These are phyloP conservation scores for Drosophila quinaria DNA, from an alignment of 2,888 invertebrate genomes.

Conservation along the genomic window DNA sequence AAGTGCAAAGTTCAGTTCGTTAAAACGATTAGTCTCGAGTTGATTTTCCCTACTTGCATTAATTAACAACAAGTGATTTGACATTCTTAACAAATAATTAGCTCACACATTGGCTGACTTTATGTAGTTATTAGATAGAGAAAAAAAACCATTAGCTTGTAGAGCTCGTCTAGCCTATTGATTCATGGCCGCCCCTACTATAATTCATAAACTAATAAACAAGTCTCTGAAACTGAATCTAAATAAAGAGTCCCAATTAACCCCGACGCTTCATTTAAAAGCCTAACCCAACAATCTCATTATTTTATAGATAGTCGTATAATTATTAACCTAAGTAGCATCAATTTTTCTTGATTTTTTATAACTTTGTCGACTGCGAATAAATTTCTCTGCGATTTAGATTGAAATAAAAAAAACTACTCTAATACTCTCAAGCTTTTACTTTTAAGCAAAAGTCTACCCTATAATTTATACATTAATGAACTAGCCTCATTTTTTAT, in stretches of 20 bases:
- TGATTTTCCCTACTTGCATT: slow-evolving; percentile 11
- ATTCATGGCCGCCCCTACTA: background rate
- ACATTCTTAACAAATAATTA: slow-evolving; percentile 40
- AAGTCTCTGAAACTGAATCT: background rate
- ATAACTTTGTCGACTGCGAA: background rate
- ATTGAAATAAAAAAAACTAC: background rate
- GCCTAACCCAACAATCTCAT: background rate
- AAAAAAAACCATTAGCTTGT: background rate
- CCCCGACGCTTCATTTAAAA: background rate
- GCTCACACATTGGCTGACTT: slow-evolving; percentile 4
- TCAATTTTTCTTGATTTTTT: background rate
- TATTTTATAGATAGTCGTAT: no score
- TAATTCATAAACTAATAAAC: background rate
- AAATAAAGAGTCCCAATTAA: background rate
- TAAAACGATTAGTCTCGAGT: slow-evolving; percentile 7
- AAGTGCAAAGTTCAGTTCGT: slow-evolving; percentile 6
- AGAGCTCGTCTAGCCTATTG: background rate
- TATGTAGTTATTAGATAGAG: background rate
- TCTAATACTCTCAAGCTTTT: background rate
- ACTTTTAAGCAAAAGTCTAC: no score
- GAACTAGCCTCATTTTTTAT: no score
- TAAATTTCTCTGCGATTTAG: background rate
- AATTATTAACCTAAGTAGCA: background rate
- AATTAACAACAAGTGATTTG: slow-evolving; percentile 51
- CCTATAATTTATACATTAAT: no score